phyloP scores from a whole-genome alignment of 2,797 vertebrate genomes.

The Lycodopsis pacificus region DNA sequence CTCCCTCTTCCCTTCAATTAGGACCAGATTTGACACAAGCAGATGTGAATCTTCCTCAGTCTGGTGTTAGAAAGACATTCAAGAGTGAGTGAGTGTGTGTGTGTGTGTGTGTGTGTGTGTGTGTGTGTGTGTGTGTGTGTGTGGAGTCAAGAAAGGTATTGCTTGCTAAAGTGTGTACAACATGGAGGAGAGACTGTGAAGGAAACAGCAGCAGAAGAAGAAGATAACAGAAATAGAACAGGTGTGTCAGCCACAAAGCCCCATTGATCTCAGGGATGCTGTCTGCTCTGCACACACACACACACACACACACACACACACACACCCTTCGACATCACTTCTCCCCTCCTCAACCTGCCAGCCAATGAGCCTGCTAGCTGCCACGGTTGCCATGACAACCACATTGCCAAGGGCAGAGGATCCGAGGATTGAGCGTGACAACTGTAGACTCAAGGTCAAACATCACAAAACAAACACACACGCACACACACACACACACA shows the following conservation, averaged over 20 bases:
- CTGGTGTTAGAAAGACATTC: background rate
- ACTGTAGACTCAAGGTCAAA: conserved; percentile 65
- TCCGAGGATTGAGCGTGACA: conserved; percentile 42
- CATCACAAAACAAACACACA: conserved; percentile 34
- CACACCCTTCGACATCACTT: conserved; percentile 20
- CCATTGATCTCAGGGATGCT: conserved; percentile 45
- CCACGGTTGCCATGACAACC: conserved; percentile 55
- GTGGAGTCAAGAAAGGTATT: background rate
- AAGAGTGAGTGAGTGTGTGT: background rate
- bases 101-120: background rate
- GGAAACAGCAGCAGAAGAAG: conserved; percentile 3
- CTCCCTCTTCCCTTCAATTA: background rate
- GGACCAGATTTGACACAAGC: background rate
- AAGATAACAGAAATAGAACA: conserved; percentile 56
- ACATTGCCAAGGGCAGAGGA: conserved; percentile 40
- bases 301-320: conserved; percentile 13
- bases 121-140: conserved; percentile 9
- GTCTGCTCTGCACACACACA: background rate
- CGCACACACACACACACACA: conserved; percentile 16
- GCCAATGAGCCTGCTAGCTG: conserved; percentile 58
- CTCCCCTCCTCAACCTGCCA: conserved; percentile 42
- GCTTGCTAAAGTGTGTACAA: background rate
- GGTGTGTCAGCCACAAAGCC: conserved; percentile 46
- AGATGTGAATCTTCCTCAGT: background rate
- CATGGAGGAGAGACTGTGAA: background rate